Base-by-base conservation (phyloP, 2,797 vertebrate genomes). In the Enteromius treurensis region DNA sequence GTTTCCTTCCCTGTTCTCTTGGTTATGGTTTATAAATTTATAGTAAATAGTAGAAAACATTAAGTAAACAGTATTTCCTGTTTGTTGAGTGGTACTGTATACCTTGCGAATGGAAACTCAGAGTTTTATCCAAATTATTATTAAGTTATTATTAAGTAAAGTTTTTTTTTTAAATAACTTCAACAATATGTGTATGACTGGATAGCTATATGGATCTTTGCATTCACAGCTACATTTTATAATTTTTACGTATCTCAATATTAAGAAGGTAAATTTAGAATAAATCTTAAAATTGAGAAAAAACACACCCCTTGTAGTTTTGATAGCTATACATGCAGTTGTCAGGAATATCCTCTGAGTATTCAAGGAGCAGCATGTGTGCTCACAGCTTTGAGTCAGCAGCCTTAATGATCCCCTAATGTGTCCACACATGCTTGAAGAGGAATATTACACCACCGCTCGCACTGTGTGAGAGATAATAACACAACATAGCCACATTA, bases 341-440 rank as follows among this genome's bases (percentile, higher is more conserved):
- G 82, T 89, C 85, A 86, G 84, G 49, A 88, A 89, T 84, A 65
- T 82, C 62, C 37, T 76, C 69, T 80, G 34, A 64, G 79, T 87
- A 88, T 82, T 84, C 68, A 86, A 89, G 88, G 88, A 83, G 51
- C 62, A 65, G 75, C 68, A 55, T 89, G 83, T 90, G 87, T 89
- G 88, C 88, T 91, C 88, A 88, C 86, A 89, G 80, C 79, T 87
- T 87, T 86, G 79, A 87, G 88, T 88, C 76, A 80, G 82, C 84
- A 71, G 88, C 85, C 79, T 82, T 86, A 88, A 91, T 84, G 77
- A 88, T 64, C 53, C n/a, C 26, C 45, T 65, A 32, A 77, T 79
- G 80, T 81, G 68, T 81, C 55, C 55, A 68, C 76, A 84, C 82
- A 65, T 26, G 75, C 83, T 65, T 65, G 34, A 49, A 42, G 74